phyloP scores from a whole-genome alignment of 1,140 invertebrate genomes.

The Papilio polytes region DNA sequence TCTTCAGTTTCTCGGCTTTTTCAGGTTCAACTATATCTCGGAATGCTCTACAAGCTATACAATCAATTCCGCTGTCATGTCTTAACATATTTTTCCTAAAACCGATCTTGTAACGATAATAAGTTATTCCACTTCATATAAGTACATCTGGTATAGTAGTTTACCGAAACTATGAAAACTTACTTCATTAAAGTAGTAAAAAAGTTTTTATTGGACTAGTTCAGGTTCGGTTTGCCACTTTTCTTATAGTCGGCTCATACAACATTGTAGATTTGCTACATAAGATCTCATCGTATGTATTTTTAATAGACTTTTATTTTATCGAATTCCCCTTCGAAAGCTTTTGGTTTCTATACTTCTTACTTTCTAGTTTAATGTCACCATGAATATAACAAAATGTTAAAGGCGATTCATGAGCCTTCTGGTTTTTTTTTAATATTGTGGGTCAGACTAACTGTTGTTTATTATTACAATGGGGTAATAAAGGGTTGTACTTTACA shows the following conservation, averaged over 20 bases:
- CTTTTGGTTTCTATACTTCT: too few relatives aligned
- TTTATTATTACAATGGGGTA: slow-evolving; percentile 2
- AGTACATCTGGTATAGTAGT: not conserved
- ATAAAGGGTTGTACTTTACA: slow-evolving; percentile 15
- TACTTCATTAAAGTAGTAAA: slow-evolving; percentile 18
- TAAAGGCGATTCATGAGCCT: not conserved
- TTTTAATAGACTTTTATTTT: not conserved
- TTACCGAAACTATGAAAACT: not conserved
- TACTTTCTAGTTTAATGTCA: too few relatives aligned
- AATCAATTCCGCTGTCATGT: too few relatives aligned
- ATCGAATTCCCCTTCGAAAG: not conserved
- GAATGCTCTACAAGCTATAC: too few relatives aligned
- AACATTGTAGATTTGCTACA: not conserved
- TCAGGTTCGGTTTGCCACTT: slow-evolving; percentile 8
- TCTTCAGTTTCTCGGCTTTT: too few relatives aligned
- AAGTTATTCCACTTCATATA: not conserved
- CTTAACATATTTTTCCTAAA: too few relatives aligned
- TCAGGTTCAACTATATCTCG: too few relatives aligned
- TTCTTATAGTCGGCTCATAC: not conserved
- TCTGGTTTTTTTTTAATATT: not conserved
- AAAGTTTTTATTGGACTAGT: not conserved
- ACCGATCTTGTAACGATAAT: too few relatives aligned
- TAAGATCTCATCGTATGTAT: not conserved
- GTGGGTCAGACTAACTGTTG: not conserved
- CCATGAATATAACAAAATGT: too few relatives aligned